phyloP scores from a whole-genome alignment of 2,113 vertebrate species.

The Neomonachus schauinslandi region DNA sequence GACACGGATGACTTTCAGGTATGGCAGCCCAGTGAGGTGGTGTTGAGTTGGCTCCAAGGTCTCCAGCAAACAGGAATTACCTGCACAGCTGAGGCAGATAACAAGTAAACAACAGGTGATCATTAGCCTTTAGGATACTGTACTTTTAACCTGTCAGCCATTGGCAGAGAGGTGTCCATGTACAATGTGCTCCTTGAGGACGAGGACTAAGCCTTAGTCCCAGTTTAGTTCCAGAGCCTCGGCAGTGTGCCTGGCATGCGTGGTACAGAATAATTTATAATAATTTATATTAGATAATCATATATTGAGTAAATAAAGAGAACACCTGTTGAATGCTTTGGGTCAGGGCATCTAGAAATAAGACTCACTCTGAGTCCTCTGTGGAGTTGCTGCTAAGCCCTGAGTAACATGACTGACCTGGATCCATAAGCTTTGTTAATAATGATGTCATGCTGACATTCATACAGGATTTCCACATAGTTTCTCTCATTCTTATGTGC shows the following conservation, averaged over 20 bases:
- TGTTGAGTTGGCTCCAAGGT: background rate
- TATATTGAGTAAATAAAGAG: background rate
- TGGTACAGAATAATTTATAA: background rate
- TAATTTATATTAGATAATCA: background rate
- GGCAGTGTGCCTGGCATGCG: background rate
- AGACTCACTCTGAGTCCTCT: background rate
- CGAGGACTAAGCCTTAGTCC: background rate
- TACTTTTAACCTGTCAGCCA: background rate
- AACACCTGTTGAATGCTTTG: background rate
- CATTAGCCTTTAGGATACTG: background rate
- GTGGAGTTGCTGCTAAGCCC: background rate
- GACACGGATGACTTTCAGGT: background rate
- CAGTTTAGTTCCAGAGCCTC: background rate
- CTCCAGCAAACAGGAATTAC: background rate
- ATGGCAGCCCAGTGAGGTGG: background rate
- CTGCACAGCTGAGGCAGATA: background rate
- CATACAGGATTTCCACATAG: conserved; percentile 19
- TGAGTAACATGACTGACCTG: background rate
- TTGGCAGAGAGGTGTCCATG: background rate
- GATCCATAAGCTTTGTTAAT: background rate
- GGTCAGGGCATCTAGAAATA: background rate
- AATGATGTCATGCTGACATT: conserved; percentile 33
- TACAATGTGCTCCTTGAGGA: background rate
- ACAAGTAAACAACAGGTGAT: background rate
- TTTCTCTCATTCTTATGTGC: background rate